Evolutionary conservation across 23 tunicate species (phyloP), one percentile per base, ranked within the genome.

Genomic region (Pegea sp.): DNA sequence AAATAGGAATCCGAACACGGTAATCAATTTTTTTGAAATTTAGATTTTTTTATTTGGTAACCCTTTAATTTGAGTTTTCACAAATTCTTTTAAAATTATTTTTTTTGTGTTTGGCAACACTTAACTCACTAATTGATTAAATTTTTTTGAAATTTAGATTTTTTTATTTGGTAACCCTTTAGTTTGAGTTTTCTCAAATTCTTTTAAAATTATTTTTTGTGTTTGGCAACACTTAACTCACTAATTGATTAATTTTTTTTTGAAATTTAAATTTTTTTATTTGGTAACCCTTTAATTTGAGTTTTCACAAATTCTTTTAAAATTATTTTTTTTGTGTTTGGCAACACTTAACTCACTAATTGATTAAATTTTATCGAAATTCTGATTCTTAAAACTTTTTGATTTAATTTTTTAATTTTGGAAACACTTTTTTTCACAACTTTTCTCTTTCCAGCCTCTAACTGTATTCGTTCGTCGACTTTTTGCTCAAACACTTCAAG

Each of bases 381-480:
- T n/a, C n/a, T n/a, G n/a, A n/a, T n/a, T n/a, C n/a, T n/a, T n/a
- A n/a, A n/a, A n/a, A n/a, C n/a, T n/a, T n/a, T n/a, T n/a, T n/a
- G n/a, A n/a, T n/a, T n/a, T n/a, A n/a, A n/a, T n/a, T n/a, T n/a
- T n/a, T n/a, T n/a, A n/a, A n/a, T n/a, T n/a, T n/a, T n/a, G n/a
- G n/a, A n/a, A n/a, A n/a, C n/a, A n/a, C n/a, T n/a, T n/a, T n/a
- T n/a, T n/a, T n/a, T n/a, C n/a, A n/a, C n/a, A n/a, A n/a, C n/a
- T n/a, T n/a, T n/a, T n/a, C n/a, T n/a, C n/a, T n/a, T n/a, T n/a
- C n/a, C n/a, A n/a, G 72, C 86, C 86, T 8, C 29, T 76, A 50
- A 76, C 75, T 32, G 88, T 29, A 22, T 59, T 52, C 49, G 60
- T 76, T 18, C 60, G 34, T 16, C 29, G 88, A 38, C 62, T 66